Percentiles rank a stretch among this genome's conserved stretches.
Evolutionary conservation across 2,888 invertebrate species (phyloP).

Genomic region (Notocelia uddmanniana): DNA sequence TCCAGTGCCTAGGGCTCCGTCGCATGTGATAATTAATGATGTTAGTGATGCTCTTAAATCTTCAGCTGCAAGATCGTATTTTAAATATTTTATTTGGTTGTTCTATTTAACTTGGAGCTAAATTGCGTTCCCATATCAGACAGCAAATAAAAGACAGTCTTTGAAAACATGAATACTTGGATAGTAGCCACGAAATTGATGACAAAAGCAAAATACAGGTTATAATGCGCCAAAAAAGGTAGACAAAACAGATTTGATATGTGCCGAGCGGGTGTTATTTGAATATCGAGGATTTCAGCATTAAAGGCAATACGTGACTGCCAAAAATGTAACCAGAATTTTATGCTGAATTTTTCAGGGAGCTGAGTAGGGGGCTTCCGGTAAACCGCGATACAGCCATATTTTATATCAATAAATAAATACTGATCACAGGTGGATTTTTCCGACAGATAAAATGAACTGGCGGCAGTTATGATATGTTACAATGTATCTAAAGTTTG

Average conservation of each 20-base stretch:
- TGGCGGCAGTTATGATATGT: neutral
- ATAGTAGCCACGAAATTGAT: constrained; percentile 34
- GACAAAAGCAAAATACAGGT: constrained; percentile 17
- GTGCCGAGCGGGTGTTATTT: constrained; percentile 62
- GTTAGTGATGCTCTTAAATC: too few relatives aligned
- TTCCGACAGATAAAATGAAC: neutral
- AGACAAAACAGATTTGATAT: constrained; percentile 58
- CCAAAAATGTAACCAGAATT: constrained; percentile 28
- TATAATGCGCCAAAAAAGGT: constrained; percentile 5
- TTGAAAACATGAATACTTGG: neutral
- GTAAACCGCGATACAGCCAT: constrained; percentile 20
- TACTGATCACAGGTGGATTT: constrained; percentile 22
- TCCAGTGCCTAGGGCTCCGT: too few relatives aligned
- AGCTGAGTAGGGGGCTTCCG: constrained; percentile 6
- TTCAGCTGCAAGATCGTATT: too few relatives aligned
- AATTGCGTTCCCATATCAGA: too few relatives aligned
- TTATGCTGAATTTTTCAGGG: constrained; percentile 17
- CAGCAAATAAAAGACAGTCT: neutral
- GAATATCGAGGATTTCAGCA: constrained; percentile 60
- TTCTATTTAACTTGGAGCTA: too few relatives aligned
- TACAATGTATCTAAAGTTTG: too few relatives aligned
- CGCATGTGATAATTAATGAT: too few relatives aligned
- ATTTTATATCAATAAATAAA: constrained; percentile 42
- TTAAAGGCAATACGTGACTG: constrained; percentile 48
- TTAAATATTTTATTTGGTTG: too few relatives aligned